phyloP scores from a whole-genome alignment of 2,113 vertebrate genomes.

The Brachionichthys hirsutus region DNA sequence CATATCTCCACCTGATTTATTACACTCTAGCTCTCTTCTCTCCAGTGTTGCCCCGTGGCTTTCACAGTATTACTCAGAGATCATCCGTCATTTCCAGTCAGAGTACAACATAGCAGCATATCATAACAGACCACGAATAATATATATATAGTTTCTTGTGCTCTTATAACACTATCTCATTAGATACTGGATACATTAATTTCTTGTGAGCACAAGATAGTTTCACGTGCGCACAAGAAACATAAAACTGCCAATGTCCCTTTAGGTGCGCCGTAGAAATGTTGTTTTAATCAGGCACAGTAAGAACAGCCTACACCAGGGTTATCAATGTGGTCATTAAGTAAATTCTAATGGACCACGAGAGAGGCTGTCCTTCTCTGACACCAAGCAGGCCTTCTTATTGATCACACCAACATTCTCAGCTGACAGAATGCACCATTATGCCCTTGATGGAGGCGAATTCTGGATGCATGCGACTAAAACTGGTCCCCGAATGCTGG shows the following conservation, averaged over 20 bases:
- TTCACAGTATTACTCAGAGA: constrained; percentile 69
- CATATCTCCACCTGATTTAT: constrained; percentile 63
- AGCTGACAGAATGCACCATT: constrained; percentile 65
- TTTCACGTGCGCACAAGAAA: too few relatives aligned
- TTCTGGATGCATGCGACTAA: constrained; percentile 24
- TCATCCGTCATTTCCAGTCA: constrained; percentile 69
- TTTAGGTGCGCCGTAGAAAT: too few relatives aligned
- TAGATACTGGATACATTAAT: too few relatives aligned
- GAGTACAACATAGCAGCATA: constrained; percentile 48
- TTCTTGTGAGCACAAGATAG: too few relatives aligned
- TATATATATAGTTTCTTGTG: too few relatives aligned
- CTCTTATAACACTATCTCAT: too few relatives aligned
- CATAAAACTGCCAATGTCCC: too few relatives aligned
- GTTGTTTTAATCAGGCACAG: constrained; percentile 63
- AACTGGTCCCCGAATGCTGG: constrained; percentile 36
- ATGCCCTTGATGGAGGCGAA: constrained; percentile 71
- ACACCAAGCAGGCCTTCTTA: constrained; percentile 53
- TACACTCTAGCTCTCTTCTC: constrained; percentile 16
- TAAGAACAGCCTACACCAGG: constrained; percentile 52
- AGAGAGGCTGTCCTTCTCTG: constrained; percentile 70
- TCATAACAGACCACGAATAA: constrained; percentile 36
- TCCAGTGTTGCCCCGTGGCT: constrained; percentile 52
- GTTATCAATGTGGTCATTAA: constrained; percentile 75
- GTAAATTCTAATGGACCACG: constrained; percentile 74
- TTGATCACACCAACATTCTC: constrained; percentile 64